phyloP scores from a whole-genome alignment of 2,797 vertebrate genomes.

The Octomys mimax region DNA sequence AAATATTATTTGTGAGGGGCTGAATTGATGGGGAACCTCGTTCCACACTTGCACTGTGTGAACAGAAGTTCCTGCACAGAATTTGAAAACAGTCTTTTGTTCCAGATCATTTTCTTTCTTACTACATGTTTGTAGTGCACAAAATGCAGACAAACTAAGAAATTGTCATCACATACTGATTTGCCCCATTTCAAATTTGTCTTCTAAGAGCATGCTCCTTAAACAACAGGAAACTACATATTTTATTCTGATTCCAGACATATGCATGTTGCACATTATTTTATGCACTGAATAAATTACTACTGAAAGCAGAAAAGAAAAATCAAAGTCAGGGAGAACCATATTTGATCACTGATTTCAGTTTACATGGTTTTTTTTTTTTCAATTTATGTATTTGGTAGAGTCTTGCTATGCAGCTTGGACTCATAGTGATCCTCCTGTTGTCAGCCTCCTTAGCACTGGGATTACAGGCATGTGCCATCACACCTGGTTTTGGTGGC shows the following conservation, averaged over 20 bases:
- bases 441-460: too few relatives aligned
- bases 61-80: background rate
- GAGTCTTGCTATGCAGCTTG: too few relatives aligned
- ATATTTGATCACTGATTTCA: background rate
- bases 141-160: background rate
- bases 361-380: background rate
- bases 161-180: background rate
- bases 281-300: background rate
- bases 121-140: background rate
- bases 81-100: background rate
- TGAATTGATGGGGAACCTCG: too few relatives aligned
- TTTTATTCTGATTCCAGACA: background rate
- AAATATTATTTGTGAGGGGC: background rate
- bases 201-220: background rate
- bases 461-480: too few relatives aligned
- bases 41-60: background rate
- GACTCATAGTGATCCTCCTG: too few relatives aligned
- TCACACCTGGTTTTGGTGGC: too few relatives aligned
- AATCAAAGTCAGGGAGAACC: background rate
- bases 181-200: background rate
- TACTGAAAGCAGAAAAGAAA: background rate
- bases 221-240: background rate
- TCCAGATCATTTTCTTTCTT: background rate
- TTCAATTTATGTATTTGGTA: too few relatives aligned
- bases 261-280: background rate